Conservation (phyloP, 2,113 vertebrate species). For the Salvelinus sp. region DNA sequence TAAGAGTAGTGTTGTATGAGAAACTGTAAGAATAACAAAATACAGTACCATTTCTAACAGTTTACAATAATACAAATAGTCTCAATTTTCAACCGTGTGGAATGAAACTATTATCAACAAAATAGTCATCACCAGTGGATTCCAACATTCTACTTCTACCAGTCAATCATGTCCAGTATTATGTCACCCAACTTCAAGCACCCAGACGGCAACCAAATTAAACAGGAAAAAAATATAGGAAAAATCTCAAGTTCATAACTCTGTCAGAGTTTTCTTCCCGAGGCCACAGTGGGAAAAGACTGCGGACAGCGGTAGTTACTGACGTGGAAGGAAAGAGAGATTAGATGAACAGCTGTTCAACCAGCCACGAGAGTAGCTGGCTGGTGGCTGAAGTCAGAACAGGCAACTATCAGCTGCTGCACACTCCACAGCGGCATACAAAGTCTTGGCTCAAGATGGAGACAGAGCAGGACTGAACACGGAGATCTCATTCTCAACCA, state of each 20-base stretch:
- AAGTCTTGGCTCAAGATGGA: conserved; percentile 36
- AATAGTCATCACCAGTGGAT: background rate
- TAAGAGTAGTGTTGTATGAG: too few relatives aligned
- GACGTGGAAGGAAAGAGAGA: conserved; percentile 27
- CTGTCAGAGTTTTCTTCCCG: conserved; percentile 3
- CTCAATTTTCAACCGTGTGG: too few relatives aligned
- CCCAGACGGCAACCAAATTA: conserved; percentile 16
- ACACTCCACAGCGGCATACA: background rate
- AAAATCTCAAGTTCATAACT: conserved; percentile 3
- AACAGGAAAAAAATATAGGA: conserved; percentile 42
- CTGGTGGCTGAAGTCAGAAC: conserved; percentile 33
- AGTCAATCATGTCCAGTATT: background rate
- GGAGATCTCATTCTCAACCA: conserved; percentile 21
- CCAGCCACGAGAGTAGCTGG: conserved; percentile 33
- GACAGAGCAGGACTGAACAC: conserved; percentile 29
- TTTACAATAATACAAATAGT: too few relatives aligned
- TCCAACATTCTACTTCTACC: background rate
- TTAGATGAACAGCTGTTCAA: conserved; percentile 63
- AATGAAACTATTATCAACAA: background rate
- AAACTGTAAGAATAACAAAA: too few relatives aligned
- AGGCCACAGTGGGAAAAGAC: conserved; percentile 27
- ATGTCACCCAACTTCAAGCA: background rate
- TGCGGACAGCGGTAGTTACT: background rate
- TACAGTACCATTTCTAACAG: too few relatives aligned
- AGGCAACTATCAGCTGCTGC: background rate